phyloP scores from a whole-genome alignment of 2,888 invertebrate species.

The Agonopterix subpropinquella region DNA sequence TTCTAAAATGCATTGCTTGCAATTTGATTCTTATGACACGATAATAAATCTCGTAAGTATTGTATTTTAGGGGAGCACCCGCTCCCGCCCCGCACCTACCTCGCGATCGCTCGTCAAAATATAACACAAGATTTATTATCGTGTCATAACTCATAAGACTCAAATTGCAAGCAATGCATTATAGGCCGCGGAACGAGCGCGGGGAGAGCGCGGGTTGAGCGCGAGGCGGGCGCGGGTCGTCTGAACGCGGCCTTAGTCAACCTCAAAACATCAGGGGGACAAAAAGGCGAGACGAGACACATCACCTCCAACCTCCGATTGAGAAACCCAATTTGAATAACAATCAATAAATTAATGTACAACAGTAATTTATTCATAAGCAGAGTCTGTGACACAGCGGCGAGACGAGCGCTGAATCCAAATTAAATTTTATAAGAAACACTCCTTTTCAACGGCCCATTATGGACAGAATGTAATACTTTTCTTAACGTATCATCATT shows the following conservation, averaged over 20 bases:
- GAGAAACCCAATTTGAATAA: conserved; percentile 74
- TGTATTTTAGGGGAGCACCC: too few species aligned
- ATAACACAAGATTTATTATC: too few species aligned
- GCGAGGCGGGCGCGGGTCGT: too few species aligned
- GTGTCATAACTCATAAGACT: too few species aligned
- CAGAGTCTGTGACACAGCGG: conserved; percentile 56
- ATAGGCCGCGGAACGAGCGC: too few species aligned
- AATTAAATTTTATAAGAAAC: conserved; percentile 70
- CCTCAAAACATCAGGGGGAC: conserved; percentile 48
- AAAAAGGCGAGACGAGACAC: conserved; percentile 56
- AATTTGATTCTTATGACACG: too few species aligned
- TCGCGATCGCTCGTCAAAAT: too few species aligned
- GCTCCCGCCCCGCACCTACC: too few species aligned
- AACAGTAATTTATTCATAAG: conserved; percentile 67
- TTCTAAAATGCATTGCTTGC: too few species aligned
- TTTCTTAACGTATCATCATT: conserved; percentile 70
- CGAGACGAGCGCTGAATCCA: conserved; percentile 65
- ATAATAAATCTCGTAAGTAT: too few species aligned
- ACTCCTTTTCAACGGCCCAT: conserved; percentile 58
- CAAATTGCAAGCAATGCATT: too few species aligned
- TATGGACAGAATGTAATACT: conserved; percentile 64
- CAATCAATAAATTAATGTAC: conserved; percentile 76
- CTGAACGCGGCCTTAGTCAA: conserved; percentile 42
- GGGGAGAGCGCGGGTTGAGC: too few species aligned
- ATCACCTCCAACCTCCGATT: conserved; percentile 72